These are phyloP conservation scores for Polyommatus iphigenia DNA, from an alignment of 2,888 invertebrate genomes.

Conservation along the genomic window DNA sequence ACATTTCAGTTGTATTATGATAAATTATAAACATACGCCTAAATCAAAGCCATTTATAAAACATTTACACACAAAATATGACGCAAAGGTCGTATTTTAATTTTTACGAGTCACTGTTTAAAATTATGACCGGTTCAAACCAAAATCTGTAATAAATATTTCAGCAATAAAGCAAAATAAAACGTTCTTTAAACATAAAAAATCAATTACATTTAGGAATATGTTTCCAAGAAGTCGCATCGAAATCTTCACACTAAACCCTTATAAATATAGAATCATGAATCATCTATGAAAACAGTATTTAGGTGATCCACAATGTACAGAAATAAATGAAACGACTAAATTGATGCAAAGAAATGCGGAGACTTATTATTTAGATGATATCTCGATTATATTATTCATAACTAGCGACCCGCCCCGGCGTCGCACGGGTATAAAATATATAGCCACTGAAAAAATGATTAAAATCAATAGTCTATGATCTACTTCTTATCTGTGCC, in stretches of 20 bases:
- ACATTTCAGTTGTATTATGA: not conserved
- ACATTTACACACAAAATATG: no score
- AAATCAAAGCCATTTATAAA: not conserved
- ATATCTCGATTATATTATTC: no score
- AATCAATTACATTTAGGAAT: not conserved
- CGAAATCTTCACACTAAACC: not conserved
- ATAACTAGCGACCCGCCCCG: no score
- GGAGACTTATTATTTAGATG: no score
- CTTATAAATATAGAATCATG: not conserved
- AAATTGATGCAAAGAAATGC: not conserved
- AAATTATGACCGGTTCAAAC: not conserved
- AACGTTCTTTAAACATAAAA: not conserved
- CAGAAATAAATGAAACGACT: slow-evolving; percentile 6
- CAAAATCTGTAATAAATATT: not conserved
- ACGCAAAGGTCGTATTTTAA: not conserved
- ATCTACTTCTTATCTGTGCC: no score
- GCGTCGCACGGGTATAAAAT: no score
- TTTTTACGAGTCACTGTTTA: not conserved
- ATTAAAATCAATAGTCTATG: no score
- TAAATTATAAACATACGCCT: not conserved
- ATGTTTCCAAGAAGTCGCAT: not conserved
- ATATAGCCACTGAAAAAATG: no score
- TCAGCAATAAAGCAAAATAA: not conserved
- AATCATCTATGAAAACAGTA: slow-evolving; percentile 15
- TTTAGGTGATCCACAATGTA: not conserved